Evolutionary conservation across 2,888 invertebrate genomes (phyloP).

Genomic region (Mesoligia furuncula): DNA sequence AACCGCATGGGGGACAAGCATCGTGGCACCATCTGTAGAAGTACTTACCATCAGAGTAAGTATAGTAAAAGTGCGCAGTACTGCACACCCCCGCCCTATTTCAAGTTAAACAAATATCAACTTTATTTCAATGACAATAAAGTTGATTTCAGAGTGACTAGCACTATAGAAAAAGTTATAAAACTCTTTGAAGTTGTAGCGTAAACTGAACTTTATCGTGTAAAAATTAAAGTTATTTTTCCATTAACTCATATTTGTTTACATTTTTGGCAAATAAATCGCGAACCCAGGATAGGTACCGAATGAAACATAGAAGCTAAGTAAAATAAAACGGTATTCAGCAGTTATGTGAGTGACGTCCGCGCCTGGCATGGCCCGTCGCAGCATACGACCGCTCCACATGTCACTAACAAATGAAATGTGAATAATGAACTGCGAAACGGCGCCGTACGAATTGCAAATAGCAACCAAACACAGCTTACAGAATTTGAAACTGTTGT

Average conservation of each 20-base stretch:
- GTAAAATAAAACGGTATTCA: constrained; percentile 37
- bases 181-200: too few species aligned
- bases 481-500: constrained; percentile 69
- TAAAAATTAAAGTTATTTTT: too few species aligned
- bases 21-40: neutral
- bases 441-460: constrained; percentile 75
- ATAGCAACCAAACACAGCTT: constrained; percentile 70
- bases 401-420: constrained; percentile 77
- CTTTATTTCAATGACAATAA: too few species aligned
- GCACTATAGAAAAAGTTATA: too few species aligned
- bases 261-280: too few species aligned
- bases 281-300: neutral
- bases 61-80: too few species aligned
- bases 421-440: constrained; percentile 80
- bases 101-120: too few species aligned
- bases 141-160: too few species aligned
- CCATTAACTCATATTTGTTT: too few species aligned
- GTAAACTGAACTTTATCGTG: too few species aligned
- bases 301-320: constrained; percentile 36
- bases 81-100: too few species aligned
- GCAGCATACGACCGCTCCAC: constrained; percentile 53
- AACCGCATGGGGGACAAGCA: neutral
- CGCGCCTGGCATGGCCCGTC: constrained; percentile 52
- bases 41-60: too few species aligned
- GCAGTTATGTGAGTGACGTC: constrained; percentile 71